phyloP scores from a whole-genome alignment of 2,797 vertebrate species.

The Acanthurus tractus region DNA sequence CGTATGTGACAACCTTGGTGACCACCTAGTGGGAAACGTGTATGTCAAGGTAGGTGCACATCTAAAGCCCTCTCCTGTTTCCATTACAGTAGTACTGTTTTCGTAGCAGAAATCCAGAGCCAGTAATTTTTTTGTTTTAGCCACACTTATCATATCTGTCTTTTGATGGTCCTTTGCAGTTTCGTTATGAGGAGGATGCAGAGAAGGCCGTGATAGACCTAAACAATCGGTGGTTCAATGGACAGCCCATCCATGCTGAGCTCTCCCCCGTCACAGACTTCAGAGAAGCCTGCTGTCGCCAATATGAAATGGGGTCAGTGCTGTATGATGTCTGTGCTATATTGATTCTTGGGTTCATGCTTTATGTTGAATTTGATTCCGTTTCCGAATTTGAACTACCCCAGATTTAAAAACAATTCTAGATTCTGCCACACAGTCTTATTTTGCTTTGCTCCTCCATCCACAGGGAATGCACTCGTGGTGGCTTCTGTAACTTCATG shows the following conservation, averaged over 20 bases:
- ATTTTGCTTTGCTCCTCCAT: not conserved
- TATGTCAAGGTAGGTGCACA: constrained; percentile 92
- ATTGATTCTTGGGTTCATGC: too few relatives aligned
- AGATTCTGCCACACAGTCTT: too few relatives aligned
- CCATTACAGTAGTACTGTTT: too few relatives aligned
- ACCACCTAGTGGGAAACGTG: constrained; percentile 97
- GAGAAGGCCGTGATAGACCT: constrained; percentile 98
- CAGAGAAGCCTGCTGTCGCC: constrained; percentile 98
- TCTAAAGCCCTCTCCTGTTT: not conserved
- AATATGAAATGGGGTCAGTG: constrained; percentile 97
- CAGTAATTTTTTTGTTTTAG: too few relatives aligned
- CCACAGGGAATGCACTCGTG: constrained; percentile 95
- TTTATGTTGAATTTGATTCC: not conserved
- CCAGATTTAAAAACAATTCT: too few relatives aligned
- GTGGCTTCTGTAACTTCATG: constrained; percentile 99
- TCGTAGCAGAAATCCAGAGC: too few relatives aligned
- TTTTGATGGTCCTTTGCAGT: constrained; percentile 77
- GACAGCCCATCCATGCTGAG: constrained; percentile 91
- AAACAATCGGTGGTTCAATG: constrained; percentile 98
- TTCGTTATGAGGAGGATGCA: constrained; percentile 96
- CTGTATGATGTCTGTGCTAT: not conserved
- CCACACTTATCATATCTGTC: too few relatives aligned
- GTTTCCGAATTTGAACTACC: not conserved
- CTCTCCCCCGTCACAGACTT: constrained; percentile 97
- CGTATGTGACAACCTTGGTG: constrained; percentile 97